phyloP scores from a whole-genome alignment of 2,888 invertebrate species.

The Epirrita christyi region DNA sequence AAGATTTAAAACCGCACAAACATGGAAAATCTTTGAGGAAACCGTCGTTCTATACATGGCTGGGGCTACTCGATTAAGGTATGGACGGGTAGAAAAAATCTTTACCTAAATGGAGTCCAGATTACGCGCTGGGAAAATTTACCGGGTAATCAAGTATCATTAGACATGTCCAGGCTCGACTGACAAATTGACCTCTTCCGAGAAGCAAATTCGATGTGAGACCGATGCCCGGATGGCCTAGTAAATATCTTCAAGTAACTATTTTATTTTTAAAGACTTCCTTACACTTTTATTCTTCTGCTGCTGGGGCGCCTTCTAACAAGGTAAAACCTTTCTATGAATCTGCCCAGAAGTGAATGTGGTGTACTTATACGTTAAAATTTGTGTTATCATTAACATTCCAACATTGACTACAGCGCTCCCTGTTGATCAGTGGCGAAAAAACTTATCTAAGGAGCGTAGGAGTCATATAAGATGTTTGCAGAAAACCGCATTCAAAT shows the following conservation, averaged over 20 bases:
- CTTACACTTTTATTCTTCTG: too few relatives aligned
- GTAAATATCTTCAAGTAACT: conserved; percentile 42
- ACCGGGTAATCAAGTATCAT: conserved; percentile 49
- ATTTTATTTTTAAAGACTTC: too few relatives aligned
- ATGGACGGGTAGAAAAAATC: conserved; percentile 16
- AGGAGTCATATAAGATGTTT: too few relatives aligned
- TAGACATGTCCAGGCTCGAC: conserved; percentile 46
- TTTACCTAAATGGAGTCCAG: conserved; percentile 22
- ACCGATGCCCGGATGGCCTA: conserved; percentile 47
- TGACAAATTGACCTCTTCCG: conserved; percentile 64
- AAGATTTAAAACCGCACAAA: conserved; percentile 42
- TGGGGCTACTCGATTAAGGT: conserved; percentile 16
- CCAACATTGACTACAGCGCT: too few relatives aligned
- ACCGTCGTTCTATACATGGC: conserved; percentile 29
- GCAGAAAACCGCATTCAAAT: too few relatives aligned
- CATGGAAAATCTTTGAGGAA: conserved; percentile 40
- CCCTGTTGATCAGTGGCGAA: too few relatives aligned
- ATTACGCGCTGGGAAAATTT: conserved; percentile 41
- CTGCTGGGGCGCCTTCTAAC: too few relatives aligned
- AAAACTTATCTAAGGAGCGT: too few relatives aligned
- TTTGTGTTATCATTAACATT: too few relatives aligned
- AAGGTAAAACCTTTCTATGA: too few relatives aligned
- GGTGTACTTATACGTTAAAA: too few relatives aligned
- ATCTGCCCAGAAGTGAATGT: too few relatives aligned
- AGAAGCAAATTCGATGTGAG: conserved; percentile 57